Evolutionary conservation across 1,140 invertebrate genomes (phyloP).

Genomic region (Ostrea denselamellosa): DNA sequence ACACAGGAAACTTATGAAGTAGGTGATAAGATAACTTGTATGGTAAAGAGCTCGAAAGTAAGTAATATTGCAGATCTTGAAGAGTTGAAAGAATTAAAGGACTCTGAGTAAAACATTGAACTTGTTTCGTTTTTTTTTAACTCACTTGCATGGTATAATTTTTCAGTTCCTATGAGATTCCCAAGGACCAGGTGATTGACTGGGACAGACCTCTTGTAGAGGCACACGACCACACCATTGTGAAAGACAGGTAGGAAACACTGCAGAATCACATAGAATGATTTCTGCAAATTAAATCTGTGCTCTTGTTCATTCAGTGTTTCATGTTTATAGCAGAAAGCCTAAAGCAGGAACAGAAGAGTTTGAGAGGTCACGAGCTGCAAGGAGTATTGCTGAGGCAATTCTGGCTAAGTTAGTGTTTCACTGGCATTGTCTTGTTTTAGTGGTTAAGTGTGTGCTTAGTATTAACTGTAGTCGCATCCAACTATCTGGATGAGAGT

Average conservation of each 20-base stretch:
- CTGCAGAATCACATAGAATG: not conserved
- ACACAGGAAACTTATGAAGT: too few relatives aligned
- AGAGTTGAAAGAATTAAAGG: too few relatives aligned
- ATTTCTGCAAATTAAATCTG: not conserved
- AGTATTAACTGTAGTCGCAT: not conserved
- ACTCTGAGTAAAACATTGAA: too few relatives aligned
- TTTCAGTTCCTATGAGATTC: conserved; percentile 40
- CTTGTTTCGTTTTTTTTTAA: too few relatives aligned
- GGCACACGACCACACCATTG: not conserved
- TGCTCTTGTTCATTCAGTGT: not conserved
- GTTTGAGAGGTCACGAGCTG: not conserved
- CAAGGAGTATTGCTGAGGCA: conserved; percentile 35
- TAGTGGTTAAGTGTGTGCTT: conserved; percentile 7
- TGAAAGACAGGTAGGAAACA: not conserved
- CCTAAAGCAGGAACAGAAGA: conserved; percentile 12
- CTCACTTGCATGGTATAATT: not conserved
- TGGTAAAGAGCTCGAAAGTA: not conserved
- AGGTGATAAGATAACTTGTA: too few relatives aligned
- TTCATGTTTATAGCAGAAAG: conserved; percentile 34
- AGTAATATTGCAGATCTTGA: not conserved
- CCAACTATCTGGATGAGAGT: not conserved
- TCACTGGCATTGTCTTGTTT: not conserved
- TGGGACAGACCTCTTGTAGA: conserved; percentile 40
- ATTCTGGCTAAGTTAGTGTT: conserved; percentile 37
- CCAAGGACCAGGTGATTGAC: conserved; percentile 44